Evolutionary conservation across 2,888 invertebrate genomes (phyloP), one percentile per base, ranked within the genome.

Genomic region (Eupeodes latifasciatus): DNA sequence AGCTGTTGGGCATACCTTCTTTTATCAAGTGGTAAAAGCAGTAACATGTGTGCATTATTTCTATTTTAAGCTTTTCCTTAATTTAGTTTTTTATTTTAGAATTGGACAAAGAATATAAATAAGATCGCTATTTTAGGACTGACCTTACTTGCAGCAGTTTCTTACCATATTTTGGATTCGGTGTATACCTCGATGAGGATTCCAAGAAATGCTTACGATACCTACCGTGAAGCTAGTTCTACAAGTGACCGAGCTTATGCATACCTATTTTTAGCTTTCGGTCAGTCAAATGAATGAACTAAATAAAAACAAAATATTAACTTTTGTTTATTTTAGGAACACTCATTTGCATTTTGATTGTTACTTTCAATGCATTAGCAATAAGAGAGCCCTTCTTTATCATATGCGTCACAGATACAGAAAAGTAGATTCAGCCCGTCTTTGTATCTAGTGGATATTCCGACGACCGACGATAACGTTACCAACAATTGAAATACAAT

Each of bases 331-430:
- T 92, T 40, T 16, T 93, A 97, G 97, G 97, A 57, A 95, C 96
- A 1, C 91, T 95, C 16, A 94, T 98, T 71, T 97, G 96, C 92
- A 90, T 95, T 55, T 95, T 96, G 83, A 96, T 98, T 91, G 97
- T 97, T 77, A 95, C 96, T 93, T 97, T 97, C 94, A 98, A 98
- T 94, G 93, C 97, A 91, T 96, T 97, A 12, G 97, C 98, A 83
- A 96, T 97, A 83, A 95, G 96, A 95, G 96, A 88, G 96, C 96
- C 40, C 94, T 98, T 87, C 96, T 93, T 92, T 89, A 92, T 92
- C 94, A 93, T 66, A 93, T 93, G 5, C 91, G 91, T 12, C 93
- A 16, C 93, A 16, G 19, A 19, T 91, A 85, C 93, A 93, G 85
- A 92, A 92, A 12, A 66, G 72, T 0, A 49, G 91, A 5, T 92